Evolutionary conservation across 2,113 vertebrate genomes (phyloP).

Genomic region (Cricetomys ansorgei): DNA sequence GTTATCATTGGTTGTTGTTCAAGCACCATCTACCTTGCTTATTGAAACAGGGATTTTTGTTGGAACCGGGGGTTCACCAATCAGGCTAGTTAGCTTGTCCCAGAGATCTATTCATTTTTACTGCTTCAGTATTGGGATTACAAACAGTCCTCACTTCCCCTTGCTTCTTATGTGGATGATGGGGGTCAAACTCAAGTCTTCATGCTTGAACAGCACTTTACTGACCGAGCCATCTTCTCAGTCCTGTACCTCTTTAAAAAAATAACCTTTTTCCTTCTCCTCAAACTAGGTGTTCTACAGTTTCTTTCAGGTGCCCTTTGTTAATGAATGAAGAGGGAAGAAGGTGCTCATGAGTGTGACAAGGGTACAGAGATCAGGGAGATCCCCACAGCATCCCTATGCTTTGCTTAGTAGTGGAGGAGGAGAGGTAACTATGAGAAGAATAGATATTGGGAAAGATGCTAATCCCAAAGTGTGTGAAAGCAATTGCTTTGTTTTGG

Average conservation of each 20-base stretch:
- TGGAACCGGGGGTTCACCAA: background rate
- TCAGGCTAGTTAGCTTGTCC: background rate
- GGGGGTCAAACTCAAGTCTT: background rate
- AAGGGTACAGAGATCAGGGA: background rate
- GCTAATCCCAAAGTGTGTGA: background rate
- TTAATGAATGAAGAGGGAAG: background rate
- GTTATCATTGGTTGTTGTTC: background rate
- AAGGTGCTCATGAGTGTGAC: background rate
- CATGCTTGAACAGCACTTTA: background rate
- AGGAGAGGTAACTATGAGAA: background rate
- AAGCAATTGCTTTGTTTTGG: background rate
- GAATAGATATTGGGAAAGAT: background rate
- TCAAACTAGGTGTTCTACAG: background rate
- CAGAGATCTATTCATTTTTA: background rate
- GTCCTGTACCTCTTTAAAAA: background rate
- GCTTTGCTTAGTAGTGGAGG: background rate
- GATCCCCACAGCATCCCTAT: background rate
- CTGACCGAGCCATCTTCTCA: background rate
- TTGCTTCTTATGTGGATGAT: background rate
- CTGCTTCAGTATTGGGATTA: background rate
- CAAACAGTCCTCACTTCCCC: background rate
- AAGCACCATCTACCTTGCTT: background rate
- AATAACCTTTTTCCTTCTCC: background rate
- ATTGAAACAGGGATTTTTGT: background rate
- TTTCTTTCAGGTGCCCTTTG: background rate